Base-by-base conservation (phyloP, 2,888 invertebrate genomes). In the Pelosia muscerda region DNA sequence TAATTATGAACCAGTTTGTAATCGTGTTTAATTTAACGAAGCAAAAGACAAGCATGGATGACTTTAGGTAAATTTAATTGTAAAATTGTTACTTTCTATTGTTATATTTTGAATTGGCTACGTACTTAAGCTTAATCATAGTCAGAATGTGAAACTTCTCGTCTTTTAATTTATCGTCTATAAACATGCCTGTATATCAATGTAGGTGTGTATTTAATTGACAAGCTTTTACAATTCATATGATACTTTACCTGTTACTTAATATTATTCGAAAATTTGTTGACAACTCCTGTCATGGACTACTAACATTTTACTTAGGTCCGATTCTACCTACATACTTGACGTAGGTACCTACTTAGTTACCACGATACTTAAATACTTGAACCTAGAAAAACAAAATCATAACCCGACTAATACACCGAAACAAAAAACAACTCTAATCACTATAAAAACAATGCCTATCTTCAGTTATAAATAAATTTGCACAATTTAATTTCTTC, bases 1-100 rank as follows among this genome's bases (percentile, higher is more conserved):
- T 34, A 54, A 60, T 65, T 19, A n/a, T 28, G 23, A 59, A 68
- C 63, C 42, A 19, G 63, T 63, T 57, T 38, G 62, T 49, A 65
- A 61, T 69, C 25, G 53, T 64, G 34, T 54, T 63, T 26, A 63
- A 53, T 59, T 6, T 13, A 63, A 58, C 23, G 28, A 54, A 63
- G 26, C 19, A 22, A 28, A 57, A 57, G 13, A 25, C 31, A 54
- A 19, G 8, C 49, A n/a, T n/a, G n/a, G 13, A 42, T 42, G 49
- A n/a, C n/a, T 49, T 49, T n/a, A n/a, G n/a, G n/a, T n/a, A 8
- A 9, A 49, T 49, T 49, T 49, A 49, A n/a, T 49, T 49, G n/a
- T 49, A 49, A 3, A 31, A 26, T 34, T 5, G 19, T 31, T 22
- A 59, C 22, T 22, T 9, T 42, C 42, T 8, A 9, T 49, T n/a